Percentiles rank a stretch among this genome's conserved stretches.
phyloP scores from a whole-genome alignment of 2,888 invertebrate genomes.

The Alviniconcha strummeri region DNA sequence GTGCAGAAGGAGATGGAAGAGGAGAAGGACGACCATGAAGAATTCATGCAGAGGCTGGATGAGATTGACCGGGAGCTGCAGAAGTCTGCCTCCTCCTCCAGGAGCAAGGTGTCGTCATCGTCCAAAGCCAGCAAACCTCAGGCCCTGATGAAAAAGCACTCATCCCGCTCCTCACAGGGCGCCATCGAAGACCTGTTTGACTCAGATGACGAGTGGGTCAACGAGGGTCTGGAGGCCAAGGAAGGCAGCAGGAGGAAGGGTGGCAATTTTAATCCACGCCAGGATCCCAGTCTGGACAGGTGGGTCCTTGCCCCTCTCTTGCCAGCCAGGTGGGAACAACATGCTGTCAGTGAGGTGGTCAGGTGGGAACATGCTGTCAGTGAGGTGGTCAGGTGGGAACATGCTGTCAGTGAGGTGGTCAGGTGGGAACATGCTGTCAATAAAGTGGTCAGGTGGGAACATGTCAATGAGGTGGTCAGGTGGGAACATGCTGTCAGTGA shows the following conservation, averaged over 20 bases:
- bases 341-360: too few relatives aligned
- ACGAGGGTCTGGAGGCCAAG: conserved; percentile 32
- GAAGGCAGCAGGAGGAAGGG: not conserved
- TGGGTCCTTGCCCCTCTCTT: not conserved
- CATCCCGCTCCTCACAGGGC: conserved; percentile 16
- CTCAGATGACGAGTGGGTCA: conserved; percentile 56
- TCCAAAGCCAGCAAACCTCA: not conserved
- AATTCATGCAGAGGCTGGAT: conserved; percentile 38
- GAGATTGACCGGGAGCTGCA: conserved; percentile 34
- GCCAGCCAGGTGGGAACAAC: too few relatives aligned
- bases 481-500: too few relatives aligned
- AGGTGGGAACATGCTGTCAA: too few relatives aligned
- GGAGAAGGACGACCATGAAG: conserved; percentile 45
- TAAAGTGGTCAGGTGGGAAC: too few relatives aligned
- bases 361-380: too few relatives aligned
- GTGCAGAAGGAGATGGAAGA: conserved; percentile 27
- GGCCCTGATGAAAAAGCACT: conserved; percentile 20
- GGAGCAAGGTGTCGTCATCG: conserved; percentile 5
- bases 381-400: too few relatives aligned
- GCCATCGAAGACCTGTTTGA: conserved; percentile 52
- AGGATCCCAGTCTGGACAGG: conserved; percentile 32
- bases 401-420: too few relatives aligned
- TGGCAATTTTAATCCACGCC: conserved; percentile 32
- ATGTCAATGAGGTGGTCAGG: too few relatives aligned
- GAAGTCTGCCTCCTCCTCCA: conserved; percentile 2